These are phyloP conservation scores for Rhynchonycteris naso DNA, from an alignment of 2,797 vertebrate species.

Conservation along the genomic window DNA sequence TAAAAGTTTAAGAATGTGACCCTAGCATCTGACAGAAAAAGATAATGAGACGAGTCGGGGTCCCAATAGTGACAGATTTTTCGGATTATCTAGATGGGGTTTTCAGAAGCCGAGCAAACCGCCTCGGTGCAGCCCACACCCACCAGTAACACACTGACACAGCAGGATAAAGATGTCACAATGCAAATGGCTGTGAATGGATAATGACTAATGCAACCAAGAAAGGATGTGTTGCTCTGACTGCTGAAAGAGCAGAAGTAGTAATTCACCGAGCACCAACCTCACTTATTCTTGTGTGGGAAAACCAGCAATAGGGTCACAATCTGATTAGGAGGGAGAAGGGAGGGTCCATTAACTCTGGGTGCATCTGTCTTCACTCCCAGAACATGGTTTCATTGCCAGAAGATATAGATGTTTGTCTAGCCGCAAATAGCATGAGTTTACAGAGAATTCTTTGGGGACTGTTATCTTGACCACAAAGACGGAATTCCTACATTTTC, in stretches of 20 bases:
- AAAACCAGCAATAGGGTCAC: neutral
- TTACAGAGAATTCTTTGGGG: neutral
- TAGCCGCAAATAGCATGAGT: neutral
- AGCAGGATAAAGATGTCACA: constrained; percentile 64
- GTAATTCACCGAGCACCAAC: neutral
- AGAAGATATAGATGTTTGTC: neutral
- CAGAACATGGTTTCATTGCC: neutral
- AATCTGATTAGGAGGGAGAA: neutral
- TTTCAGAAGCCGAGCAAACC: constrained; percentile 68
- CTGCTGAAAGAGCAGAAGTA: neutral
- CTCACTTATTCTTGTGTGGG: neutral
- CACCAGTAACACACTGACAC: constrained; percentile 30
- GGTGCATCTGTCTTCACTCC: neutral
- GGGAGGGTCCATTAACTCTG: neutral
- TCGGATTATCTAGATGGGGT: constrained; percentile 52
- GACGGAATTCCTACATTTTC: constrained; percentile 38
- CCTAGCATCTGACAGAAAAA: constrained; percentile 45
- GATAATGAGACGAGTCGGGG: constrained; percentile 55
- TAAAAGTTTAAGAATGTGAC: constrained; percentile 56
- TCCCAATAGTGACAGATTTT: neutral
- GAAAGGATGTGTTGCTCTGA: neutral
- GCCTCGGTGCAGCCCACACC: neutral
- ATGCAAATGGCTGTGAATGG: constrained; percentile 70
- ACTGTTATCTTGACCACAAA: neutral
- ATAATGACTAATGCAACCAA: constrained; percentile 22